phyloP scores from a whole-genome alignment of 2,113 vertebrate species.

The Centropus bengalensis region DNA sequence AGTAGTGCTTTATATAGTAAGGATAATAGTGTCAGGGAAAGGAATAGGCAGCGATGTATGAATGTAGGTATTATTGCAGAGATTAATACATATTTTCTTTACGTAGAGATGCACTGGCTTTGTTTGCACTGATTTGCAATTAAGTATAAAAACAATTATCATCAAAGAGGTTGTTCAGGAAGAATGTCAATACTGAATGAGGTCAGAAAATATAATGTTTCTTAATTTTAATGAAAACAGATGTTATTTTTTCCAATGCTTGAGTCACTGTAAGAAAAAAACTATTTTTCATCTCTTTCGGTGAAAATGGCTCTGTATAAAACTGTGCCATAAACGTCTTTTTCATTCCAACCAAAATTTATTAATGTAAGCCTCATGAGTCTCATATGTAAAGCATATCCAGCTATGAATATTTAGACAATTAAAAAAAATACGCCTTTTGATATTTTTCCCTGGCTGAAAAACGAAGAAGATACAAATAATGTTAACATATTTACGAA shows the following conservation, averaged over 20 bases:
- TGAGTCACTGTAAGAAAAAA: background rate
- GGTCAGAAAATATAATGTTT: background rate
- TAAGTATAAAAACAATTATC: background rate
- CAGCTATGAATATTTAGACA: background rate
- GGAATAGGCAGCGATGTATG: background rate
- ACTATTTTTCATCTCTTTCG: background rate
- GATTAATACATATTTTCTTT: background rate
- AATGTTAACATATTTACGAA: background rate
- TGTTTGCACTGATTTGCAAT: background rate
- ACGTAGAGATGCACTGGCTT: background rate
- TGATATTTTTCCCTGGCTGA: background rate
- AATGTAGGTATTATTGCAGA: background rate
- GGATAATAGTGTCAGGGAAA: background rate
- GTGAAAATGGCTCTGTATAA: background rate
- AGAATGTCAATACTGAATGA: background rate
- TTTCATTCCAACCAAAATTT: background rate
- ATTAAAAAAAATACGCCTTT: background rate
- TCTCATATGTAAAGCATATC: background rate
- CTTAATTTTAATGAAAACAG: conserved; percentile 12
- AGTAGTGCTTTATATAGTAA: background rate
- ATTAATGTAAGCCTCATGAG: background rate
- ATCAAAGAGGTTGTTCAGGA: background rate
- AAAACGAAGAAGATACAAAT: background rate
- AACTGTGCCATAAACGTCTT: background rate
- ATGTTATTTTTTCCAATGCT: background rate